These are phyloP conservation scores for Troilus luridus DNA, from an alignment of 2,888 invertebrate genomes.

Conservation along the genomic window DNA sequence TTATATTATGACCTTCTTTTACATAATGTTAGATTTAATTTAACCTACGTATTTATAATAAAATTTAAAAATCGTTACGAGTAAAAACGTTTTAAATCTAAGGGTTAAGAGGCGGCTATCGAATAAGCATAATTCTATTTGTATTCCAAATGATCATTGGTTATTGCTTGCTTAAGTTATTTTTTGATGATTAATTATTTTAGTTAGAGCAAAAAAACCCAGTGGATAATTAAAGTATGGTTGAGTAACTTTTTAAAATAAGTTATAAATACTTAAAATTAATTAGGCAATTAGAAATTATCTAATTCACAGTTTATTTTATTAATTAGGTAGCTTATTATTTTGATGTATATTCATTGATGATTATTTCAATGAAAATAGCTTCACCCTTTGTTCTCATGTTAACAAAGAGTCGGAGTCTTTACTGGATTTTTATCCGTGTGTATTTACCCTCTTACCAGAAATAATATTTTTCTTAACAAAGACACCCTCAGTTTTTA, in stretches of 20 bases:
- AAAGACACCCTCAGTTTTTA: not conserved
- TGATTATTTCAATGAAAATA: not conserved
- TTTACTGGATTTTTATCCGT: not conserved
- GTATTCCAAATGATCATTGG: not conserved
- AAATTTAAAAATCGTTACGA: too few species aligned
- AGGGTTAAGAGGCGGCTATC: too few species aligned
- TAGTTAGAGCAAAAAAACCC: not conserved
- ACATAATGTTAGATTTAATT: too few species aligned
- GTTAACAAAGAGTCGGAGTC: not conserved
- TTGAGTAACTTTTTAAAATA: not conserved
- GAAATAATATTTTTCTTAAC: conserved; percentile 10
- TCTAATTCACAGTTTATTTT: not conserved
- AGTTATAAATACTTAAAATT: not conserved
- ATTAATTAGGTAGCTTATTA: not conserved
- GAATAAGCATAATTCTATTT: not conserved
- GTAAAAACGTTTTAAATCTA: too few species aligned
- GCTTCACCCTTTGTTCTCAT: not conserved
- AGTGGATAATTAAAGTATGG: not conserved
- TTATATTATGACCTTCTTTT: too few species aligned
- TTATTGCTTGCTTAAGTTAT: not conserved
- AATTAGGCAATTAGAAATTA: not conserved
- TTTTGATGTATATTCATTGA: too few species aligned
- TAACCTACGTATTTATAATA: too few species aligned
- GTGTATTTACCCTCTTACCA: not conserved
- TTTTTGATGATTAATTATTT: not conserved